phyloP scores from a whole-genome alignment of 2,888 invertebrate genomes.

The Vesta saturnalis region DNA sequence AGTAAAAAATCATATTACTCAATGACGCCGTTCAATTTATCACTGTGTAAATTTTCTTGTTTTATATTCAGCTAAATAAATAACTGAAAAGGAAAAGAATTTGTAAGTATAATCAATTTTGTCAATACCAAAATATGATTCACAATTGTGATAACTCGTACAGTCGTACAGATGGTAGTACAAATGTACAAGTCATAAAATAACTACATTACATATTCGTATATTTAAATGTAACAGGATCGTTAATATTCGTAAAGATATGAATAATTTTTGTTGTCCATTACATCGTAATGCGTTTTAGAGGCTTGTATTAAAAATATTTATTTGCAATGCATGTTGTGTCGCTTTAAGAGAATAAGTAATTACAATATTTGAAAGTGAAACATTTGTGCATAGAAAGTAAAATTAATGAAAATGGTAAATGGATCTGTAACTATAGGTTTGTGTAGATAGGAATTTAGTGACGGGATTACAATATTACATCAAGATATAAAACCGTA shows the following conservation, averaged over 20 bases:
- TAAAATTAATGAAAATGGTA: background rate
- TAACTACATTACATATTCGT: slow-evolving; percentile 11
- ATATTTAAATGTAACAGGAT: slow-evolving; percentile 22
- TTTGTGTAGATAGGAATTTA: slow-evolving; percentile 22
- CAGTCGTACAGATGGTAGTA: background rate
- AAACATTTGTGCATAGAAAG: background rate
- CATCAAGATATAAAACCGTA: slow-evolving; percentile 44
- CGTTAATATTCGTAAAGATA: slow-evolving; percentile 29
- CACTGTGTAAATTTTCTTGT: no score
- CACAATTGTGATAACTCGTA: slow-evolving; percentile 6
- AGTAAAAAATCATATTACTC: no score
- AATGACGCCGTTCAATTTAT: no score
- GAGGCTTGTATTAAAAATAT: slow-evolving; percentile 7
- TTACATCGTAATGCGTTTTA: slow-evolving; percentile 12
- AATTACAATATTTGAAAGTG: no score
- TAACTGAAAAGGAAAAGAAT: background rate
- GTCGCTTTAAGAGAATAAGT: no score
- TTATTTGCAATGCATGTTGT: background rate
- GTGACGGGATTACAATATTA: slow-evolving; percentile 36
- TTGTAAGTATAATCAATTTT: slow-evolving; percentile 1
- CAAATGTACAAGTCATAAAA: slow-evolving; percentile 14
- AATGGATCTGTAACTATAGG: background rate
- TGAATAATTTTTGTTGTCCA: slow-evolving; percentile 25
- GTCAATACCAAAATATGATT: slow-evolving; percentile 2
- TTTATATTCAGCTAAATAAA: no score